Evolutionary conservation across 2,888 invertebrate species (phyloP), one percentile per base, ranked within the genome.

Genomic region (Nycteola revayana): DNA sequence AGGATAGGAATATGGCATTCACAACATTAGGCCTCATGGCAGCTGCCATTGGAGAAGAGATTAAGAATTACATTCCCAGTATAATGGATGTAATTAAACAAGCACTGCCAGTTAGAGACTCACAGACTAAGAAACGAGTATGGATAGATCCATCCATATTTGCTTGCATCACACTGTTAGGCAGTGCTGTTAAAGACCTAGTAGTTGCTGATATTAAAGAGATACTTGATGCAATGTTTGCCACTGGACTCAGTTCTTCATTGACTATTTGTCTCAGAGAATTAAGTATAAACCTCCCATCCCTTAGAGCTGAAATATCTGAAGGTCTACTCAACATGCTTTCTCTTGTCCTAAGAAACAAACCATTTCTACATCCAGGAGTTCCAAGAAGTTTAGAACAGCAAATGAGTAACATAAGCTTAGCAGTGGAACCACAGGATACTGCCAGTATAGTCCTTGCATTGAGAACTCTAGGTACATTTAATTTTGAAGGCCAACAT

Each of bases 321-420:
- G 95, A 97, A 66, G 98, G 98, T 0, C 87, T 99, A 10, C 87
- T 98, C 35, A 94, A 95, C 62, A 97, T 98, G 92, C 85, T 99
- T 3, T 98, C 97, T 1, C 92, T 96, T 61, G 95, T 97, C 28
- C 79, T 99, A 33, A 95, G 98, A 92, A 96, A 96, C 61, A 95
- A 95, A 68, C 94, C 95, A 0, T 90, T 95, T 32, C 85, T 94
- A 21, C 95, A 96, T 78, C 94, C 94, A 2, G 95, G 95, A 2
- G 93, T 94, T 58, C 94, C 95, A 0, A 90, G 91, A 52, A 93
- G 92, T 58, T 75, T 89, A 43, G 88, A 88, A 51, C 85, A 89
- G 51, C 88, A 89, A 49, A 77, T 90, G 68, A 81, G 84, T 29
- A 81, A 77, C 32, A 80, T 87, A 63, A 83, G 71, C 40, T 59